phyloP scores from a whole-genome alignment of 2,888 invertebrate species.

The Xylota sylvarum region DNA sequence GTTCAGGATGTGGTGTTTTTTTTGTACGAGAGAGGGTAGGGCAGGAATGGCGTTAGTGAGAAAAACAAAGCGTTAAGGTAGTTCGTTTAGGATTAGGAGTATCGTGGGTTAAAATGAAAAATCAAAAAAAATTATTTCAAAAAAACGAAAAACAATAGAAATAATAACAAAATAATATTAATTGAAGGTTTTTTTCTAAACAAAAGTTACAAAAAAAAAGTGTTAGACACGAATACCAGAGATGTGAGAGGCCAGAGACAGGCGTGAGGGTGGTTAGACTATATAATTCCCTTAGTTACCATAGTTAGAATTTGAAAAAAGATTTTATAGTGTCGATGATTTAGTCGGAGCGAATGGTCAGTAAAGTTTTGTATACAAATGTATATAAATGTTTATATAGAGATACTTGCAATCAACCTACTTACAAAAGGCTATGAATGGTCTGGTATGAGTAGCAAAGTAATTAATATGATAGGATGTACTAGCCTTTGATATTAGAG shows the following conservation, averaged over 20 bases:
- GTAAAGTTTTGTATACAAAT: not conserved
- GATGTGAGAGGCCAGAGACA: conserved; percentile 51
- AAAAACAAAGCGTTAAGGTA: conserved; percentile 77
- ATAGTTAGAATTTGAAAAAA: conserved; percentile 12
- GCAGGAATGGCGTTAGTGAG: conserved; percentile 78
- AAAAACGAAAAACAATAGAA: conserved; percentile 78
- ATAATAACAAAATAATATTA: conserved; percentile 79
- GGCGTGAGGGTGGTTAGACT: conserved; percentile 23
- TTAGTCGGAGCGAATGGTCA: too few species aligned
- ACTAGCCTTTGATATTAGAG: too few species aligned
- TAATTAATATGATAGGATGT: too few species aligned
- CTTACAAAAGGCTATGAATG: too few species aligned
- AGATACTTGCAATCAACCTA: too few species aligned
- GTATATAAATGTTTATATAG: too few species aligned
- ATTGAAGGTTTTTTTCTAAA: conserved; percentile 48
- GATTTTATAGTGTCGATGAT: conserved; percentile 2
- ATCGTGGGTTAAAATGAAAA: conserved; percentile 79
- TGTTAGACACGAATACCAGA: conserved; percentile 54
- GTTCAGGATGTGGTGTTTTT: conserved; percentile 42
- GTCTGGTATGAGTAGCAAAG: too few species aligned
- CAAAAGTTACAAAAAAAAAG: conserved; percentile 32
- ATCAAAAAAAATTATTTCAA: conserved; percentile 79
- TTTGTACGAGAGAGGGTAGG: conserved; percentile 42
- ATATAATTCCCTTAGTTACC: conserved; percentile 17
- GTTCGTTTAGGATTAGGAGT: conserved; percentile 78